Conservation (phyloP, 2,113 vertebrate species). For the Bostrychus sinensis region DNA sequence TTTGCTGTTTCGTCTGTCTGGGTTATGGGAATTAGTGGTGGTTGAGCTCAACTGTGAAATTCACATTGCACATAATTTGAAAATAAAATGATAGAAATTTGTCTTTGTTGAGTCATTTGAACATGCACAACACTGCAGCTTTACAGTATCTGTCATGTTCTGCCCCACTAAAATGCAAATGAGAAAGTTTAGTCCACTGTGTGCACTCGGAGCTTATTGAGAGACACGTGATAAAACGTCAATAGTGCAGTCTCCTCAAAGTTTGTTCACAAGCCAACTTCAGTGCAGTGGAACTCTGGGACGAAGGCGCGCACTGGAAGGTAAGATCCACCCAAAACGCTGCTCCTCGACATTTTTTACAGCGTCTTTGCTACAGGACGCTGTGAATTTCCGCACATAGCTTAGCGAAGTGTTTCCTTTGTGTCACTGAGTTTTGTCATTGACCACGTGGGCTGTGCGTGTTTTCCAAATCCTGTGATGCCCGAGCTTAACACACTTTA, state of each 20-base stretch:
- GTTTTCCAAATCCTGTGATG: not conserved
- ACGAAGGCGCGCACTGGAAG: constrained; percentile 4
- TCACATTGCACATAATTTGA: constrained; percentile 85
- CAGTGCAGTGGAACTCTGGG: not conserved
- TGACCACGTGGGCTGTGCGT: constrained; percentile 15
- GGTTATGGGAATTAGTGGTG: constrained; percentile 74
- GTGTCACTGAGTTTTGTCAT: rapidly evolving
- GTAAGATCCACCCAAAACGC: constrained; percentile 13
- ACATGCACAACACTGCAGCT: not conserved
- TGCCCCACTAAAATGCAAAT: not conserved
- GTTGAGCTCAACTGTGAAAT: constrained; percentile 86
- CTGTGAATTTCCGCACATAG: not conserved
- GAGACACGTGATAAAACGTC: constrained; percentile 50
- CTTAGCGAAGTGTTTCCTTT: not conserved
- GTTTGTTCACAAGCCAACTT: not conserved
- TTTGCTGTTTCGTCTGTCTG: constrained; percentile 61
- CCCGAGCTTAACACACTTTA: no score
- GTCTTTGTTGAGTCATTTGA: not conserved
- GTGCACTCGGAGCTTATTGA: not conserved
- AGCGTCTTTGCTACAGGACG: no score
- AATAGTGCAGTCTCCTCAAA: constrained; percentile 4
- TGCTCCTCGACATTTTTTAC: rapidly evolving
- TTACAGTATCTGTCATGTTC: not conserved
- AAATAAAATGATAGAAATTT: constrained; percentile 78
- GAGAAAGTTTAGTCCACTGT: no score